These are phyloP conservation scores for Anguilla rostrata DNA, from an alignment of 2,113 vertebrate genomes.

Conservation along the genomic window DNA sequence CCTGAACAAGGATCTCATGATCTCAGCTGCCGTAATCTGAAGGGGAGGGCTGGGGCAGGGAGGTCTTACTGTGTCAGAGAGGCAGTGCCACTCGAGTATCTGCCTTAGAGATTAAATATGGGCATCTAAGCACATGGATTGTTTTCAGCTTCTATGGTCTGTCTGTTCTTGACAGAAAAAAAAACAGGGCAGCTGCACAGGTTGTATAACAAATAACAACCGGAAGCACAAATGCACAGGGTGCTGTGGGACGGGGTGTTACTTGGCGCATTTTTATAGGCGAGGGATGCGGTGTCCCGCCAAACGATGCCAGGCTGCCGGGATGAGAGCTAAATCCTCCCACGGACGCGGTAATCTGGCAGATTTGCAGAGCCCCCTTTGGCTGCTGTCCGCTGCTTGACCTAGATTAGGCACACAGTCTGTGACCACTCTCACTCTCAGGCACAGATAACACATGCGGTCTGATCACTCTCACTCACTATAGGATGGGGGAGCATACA, in stretches of 20 bases:
- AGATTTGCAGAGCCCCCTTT: conserved; percentile 48
- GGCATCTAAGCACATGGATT: conserved; percentile 31
- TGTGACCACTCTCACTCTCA: conserved; percentile 13
- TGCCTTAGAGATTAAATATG: conserved; percentile 35
- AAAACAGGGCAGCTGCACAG: conserved; percentile 4
- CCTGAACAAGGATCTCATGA: conserved; percentile 46
- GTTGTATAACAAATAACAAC: not conserved
- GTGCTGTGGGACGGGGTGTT: conserved; percentile 34
- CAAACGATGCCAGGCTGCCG: conserved; percentile 7
- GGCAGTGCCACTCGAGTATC: conserved; percentile 13
- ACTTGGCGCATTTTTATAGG: not conserved
- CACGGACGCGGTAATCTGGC: conserved; percentile 53
- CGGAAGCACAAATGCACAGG: conserved; percentile 41
- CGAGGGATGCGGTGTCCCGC: conserved; percentile 25
- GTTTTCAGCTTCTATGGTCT: conserved; percentile 5
- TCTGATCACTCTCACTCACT: conserved; percentile 11
- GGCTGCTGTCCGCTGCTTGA: conserved; percentile 51
- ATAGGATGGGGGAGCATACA: not conserved
- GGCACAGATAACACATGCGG: not conserved
- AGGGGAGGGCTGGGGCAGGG: not conserved
- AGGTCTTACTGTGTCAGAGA: conserved; percentile 35
- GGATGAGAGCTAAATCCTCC: not conserved
- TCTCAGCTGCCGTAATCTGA: not conserved
- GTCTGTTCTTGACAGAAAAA: conserved; percentile 5
- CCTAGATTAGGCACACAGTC: conserved; percentile 56